These are phyloP conservation scores for Propsilocerus akamusi DNA, from an alignment of 1,140 invertebrate genomes.

Conservation along the genomic window DNA sequence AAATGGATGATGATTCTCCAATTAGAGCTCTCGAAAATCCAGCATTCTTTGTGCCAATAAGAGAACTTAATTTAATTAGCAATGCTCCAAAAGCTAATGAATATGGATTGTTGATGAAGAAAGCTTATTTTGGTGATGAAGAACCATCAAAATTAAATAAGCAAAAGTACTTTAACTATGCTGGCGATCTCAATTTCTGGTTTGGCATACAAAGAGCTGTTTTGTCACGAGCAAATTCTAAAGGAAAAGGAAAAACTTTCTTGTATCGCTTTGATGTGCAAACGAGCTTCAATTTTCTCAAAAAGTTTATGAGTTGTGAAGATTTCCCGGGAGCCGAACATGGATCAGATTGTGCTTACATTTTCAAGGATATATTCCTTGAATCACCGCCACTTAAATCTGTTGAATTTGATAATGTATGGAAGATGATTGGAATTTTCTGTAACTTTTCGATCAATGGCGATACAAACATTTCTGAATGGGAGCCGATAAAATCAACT, in stretches of 20 bases:
- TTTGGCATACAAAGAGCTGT: constrained; percentile 23
- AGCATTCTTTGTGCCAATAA: constrained; percentile 15
- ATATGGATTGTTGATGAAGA: constrained; percentile 11
- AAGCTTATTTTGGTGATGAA: constrained; percentile 2
- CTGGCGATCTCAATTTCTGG: constrained; percentile 19
- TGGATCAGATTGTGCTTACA: constrained; percentile 40
- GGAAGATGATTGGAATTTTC: constrained; percentile 28
- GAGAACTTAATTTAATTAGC: neutral
- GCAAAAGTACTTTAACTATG: constrained; percentile 13
- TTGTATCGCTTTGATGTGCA: constrained; percentile 26
- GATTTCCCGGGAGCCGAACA: constrained; percentile 31
- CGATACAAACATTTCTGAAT: constrained; percentile 18
- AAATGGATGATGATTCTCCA: neutral
- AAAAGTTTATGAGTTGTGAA: neutral
- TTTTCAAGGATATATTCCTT: constrained; percentile 31
- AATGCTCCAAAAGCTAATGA: constrained; percentile 4
- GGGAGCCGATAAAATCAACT: neutral
- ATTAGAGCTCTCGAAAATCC: constrained; percentile 17
- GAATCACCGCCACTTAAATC: constrained; percentile 17
- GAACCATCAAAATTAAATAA: neutral
- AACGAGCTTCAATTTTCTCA: constrained; percentile 10
- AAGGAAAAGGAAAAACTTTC: constrained; percentile 21
- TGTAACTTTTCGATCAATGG: constrained; percentile 24
- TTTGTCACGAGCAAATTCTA: constrained; percentile 13
- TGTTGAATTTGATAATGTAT: constrained; percentile 18